phyloP scores from a whole-genome alignment of 2,113 vertebrate species.

The Thalassarche chlororhynchos region DNA sequence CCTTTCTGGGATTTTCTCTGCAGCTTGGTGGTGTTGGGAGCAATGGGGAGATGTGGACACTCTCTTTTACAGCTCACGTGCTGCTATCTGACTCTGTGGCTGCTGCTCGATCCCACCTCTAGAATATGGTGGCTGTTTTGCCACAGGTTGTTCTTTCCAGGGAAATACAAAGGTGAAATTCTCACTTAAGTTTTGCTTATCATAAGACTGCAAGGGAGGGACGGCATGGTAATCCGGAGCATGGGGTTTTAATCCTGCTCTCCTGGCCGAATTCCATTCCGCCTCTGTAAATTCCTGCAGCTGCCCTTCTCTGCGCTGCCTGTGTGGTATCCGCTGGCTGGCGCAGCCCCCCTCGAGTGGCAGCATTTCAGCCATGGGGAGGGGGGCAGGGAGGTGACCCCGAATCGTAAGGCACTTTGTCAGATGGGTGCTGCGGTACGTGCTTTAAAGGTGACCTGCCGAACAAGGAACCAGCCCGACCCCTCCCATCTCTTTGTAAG shows the following conservation, averaged over 20 bases:
- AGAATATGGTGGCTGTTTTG: background rate
- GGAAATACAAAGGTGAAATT: background rate
- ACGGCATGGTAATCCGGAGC: background rate
- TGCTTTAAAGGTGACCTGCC: background rate
- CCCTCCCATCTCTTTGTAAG: background rate
- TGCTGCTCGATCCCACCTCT: background rate
- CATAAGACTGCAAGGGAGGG: conserved; percentile 1
- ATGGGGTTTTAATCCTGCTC: conserved; percentile 56
- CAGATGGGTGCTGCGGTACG: background rate
- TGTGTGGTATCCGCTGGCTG: background rate
- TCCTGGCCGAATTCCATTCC: conserved; percentile 47
- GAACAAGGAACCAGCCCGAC: background rate
- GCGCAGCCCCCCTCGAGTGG: background rate
- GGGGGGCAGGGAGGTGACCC: background rate
- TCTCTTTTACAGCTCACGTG: background rate
- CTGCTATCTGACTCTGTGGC: background rate
- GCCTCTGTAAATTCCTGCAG: conserved; percentile 57
- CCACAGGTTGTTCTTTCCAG: background rate
- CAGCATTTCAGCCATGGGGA: background rate
- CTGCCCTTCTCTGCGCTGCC: background rate
- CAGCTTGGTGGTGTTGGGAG: background rate
- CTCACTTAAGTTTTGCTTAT: background rate
- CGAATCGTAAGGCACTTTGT: background rate
- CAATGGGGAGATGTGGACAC: background rate
- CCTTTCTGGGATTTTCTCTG: background rate